Evolutionary conservation across 2,888 invertebrate genomes (phyloP), one percentile per base, ranked within the genome.

Genomic region (Mimas tiliae): DNA sequence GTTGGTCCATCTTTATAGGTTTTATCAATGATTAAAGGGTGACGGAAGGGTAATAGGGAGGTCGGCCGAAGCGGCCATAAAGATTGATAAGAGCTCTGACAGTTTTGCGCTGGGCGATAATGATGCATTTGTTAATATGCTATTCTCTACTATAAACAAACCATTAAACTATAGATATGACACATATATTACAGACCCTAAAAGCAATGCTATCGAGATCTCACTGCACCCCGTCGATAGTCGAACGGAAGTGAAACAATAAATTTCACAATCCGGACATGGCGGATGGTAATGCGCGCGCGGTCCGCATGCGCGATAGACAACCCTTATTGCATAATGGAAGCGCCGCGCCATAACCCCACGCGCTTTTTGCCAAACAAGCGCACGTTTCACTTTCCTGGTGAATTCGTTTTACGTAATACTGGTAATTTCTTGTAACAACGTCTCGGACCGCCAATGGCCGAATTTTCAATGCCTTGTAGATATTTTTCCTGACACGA

Each of bases 191-290:
- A 69, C 72, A 67, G 71, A 8, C 14, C 19, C 9, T 27, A 45
- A 12, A 33, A 19, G 19, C 47, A 16, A 50, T 19, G n/a, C 16
- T 16, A 48, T 16, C n/a, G 48, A 48, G 50, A 16, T 7, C 58
- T 38, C 58, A 12, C 53, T 38, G 38, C 42, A 58, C 58, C 58
- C 58, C 42, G 12, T 6, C 38, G 21, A 50, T 68, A 19, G 77
- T 70, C 65, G 51, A 77, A 86, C 88, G 91, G 92, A 93, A 92
- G 91, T 90, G 87, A 91, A 90, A 88, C 80, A 90, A 70, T 80
- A 81, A 82, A 88, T 91, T 91, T 91, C 91, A 88, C 90, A 91
- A 90, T 87, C 87, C 90, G 88, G 88, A 90, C 90, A 87, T 86
- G 83, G 80, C 69, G 77, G 73, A 87, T 88, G 82, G 79, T 78